Percentiles rank a stretch among this genome's conserved stretches.
phyloP scores from a whole-genome alignment of 1,140 invertebrate genomes.

The Sitophilus oryzae region DNA sequence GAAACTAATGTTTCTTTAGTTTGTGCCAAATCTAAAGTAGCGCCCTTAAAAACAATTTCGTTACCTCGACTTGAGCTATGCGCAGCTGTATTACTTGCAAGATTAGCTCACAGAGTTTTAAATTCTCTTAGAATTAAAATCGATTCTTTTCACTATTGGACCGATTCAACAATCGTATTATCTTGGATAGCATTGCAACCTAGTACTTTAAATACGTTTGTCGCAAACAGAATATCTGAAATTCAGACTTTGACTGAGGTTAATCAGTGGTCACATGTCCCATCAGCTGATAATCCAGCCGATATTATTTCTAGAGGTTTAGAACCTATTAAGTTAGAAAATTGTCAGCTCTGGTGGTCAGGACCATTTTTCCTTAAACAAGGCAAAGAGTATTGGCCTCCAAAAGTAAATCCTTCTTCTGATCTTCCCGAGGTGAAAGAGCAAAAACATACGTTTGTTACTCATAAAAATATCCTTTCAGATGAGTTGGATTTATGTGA shows the following conservation, averaged over 20 bases:
- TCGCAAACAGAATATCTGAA: background rate
- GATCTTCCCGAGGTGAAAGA: background rate
- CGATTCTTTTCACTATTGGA: slow-evolving; percentile 20
- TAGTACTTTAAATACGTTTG: background rate
- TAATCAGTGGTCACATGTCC: slow-evolving; percentile 37
- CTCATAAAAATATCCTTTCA: background rate
- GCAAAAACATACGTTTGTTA: background rate
- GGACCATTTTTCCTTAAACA: background rate
- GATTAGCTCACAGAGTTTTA: slow-evolving; percentile 20
- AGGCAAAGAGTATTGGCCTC: background rate
- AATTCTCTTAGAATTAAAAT: background rate
- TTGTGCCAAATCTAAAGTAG: too few species aligned
- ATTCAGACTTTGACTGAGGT: background rate
- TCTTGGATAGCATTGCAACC: background rate
- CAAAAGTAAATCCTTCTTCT: background rate
- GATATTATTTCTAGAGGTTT: slow-evolving; percentile 43
- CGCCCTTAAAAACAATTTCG: too few species aligned
- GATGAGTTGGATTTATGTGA: background rate
- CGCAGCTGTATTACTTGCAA: slow-evolving; percentile 20
- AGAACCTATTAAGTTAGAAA: slow-evolving; percentile 16
- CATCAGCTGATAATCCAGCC: slow-evolving; percentile 40
- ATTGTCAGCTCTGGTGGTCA: background rate
- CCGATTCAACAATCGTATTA: too few species aligned
- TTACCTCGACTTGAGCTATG: too few species aligned
- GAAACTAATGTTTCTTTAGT: too few species aligned